Conservation (phyloP, 1,140 invertebrate species). For the Trigoniulus corallinus region DNA sequence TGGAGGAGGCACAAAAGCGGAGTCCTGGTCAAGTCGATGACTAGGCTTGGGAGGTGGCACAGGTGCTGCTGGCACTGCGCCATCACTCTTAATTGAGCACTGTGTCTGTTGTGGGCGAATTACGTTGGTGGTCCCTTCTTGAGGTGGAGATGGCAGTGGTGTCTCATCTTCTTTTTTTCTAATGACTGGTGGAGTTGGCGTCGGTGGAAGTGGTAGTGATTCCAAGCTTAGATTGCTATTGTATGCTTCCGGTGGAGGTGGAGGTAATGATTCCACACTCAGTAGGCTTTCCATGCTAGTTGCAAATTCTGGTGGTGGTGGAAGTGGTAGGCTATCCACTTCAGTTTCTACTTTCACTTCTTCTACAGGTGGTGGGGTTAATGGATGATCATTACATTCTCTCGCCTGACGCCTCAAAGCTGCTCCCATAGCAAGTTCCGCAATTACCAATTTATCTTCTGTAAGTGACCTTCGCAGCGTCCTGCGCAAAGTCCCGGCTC, state of each 20-base stretch:
- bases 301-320: conserved; percentile 20
- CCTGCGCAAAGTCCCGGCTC: conserved; percentile 14
- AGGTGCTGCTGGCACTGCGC: background rate
- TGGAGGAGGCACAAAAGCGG: conserved; percentile 7
- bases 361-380: background rate
- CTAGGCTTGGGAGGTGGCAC: conserved; percentile 4
- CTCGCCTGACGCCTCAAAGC: background rate
- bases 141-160: conserved; percentile 54
- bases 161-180: background rate
- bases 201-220: conserved; percentile 21
- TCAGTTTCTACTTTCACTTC: conserved; percentile 8
- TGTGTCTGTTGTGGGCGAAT: conserved; percentile 20
- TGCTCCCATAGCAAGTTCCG: conserved; percentile 7
- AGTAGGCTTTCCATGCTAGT: conserved; percentile 10
- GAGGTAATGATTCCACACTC: conserved; percentile 27
- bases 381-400: background rate
- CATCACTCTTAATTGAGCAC: conserved; percentile 11
- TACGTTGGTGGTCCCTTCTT: conserved; percentile 53
- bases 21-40: background rate
- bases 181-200: conserved; percentile 12
- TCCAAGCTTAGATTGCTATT: conserved; percentile 18
- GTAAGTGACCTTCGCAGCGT: conserved; percentile 21
- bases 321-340: conserved; percentile 19
- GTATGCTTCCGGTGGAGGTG: conserved; percentile 31
- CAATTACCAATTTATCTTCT: conserved; percentile 17